Conservation (phyloP, 2,888 invertebrate genomes). For the Empis livida region DNA sequence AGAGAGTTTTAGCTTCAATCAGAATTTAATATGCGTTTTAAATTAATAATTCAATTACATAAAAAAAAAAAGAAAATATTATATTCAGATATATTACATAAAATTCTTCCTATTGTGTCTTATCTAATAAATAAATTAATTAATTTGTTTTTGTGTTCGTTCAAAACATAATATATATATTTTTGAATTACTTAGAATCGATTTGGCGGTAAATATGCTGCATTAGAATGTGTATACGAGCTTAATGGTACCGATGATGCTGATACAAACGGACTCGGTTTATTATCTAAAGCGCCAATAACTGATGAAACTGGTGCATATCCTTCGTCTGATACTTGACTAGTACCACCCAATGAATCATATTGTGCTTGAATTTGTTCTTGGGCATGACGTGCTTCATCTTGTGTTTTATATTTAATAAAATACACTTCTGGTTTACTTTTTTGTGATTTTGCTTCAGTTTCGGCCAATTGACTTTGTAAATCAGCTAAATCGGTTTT, state of each 20-base stretch:
- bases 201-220: neutral
- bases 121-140: too few species aligned
- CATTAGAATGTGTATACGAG: too few species aligned
- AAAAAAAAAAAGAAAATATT: too few species aligned
- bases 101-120: too few species aligned
- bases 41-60: too few species aligned
- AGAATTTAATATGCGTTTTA: too few species aligned
- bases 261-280: too few species aligned
- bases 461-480: slow-evolving; percentile 12
- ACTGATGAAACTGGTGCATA: slow-evolving; percentile 31
- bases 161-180: too few species aligned
- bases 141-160: too few species aligned
- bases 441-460: slow-evolving; percentile 22
- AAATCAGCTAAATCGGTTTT: slow-evolving; percentile 29
- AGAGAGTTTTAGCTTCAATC: too few species aligned
- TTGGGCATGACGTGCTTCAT: slow-evolving; percentile 31
- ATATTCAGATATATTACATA: too few species aligned
- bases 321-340: slow-evolving; percentile 30
- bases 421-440: slow-evolving; percentile 35
- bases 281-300: slow-evolving; percentile 26
- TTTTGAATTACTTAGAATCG: neutral
- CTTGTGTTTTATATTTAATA: slow-evolving; percentile 34
- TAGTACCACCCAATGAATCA: slow-evolving; percentile 30
- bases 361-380: slow-evolving; percentile 33
- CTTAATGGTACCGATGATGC: too few species aligned